A percentile compares a stretch with the other conserved stretches of the same genome.
Evolutionary conservation across 2,888 invertebrate species (phyloP).

Genomic region (Agriotes lineatus): DNA sequence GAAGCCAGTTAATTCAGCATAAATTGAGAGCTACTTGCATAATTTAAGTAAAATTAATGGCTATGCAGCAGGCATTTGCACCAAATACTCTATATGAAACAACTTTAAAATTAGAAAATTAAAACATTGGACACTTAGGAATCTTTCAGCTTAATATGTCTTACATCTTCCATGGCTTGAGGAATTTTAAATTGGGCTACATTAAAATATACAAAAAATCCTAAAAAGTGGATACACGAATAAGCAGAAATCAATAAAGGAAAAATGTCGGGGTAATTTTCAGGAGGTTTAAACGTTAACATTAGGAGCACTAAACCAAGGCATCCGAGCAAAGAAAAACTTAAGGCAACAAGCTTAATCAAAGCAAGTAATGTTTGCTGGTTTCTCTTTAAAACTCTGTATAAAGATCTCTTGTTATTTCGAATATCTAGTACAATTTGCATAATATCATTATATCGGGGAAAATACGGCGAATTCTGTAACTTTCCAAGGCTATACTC

Average conservation of each 20-base stretch:
- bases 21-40: no score
- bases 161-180: conserved; percentile 49
- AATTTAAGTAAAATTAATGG: no score
- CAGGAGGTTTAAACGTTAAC: conserved; percentile 75
- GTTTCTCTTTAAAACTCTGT: conserved; percentile 19
- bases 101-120: not conserved
- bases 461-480: not conserved
- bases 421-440: not conserved
- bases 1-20: no score
- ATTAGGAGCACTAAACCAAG: conserved; percentile 70
- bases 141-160: conserved; percentile 40
- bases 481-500: conserved; percentile 54
- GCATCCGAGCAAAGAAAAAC: conserved; percentile 75
- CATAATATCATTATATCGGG: conserved; percentile 23
- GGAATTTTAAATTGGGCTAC: conserved; percentile 73
- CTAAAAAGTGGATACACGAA: conserved; percentile 84
- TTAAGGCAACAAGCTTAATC: conserved; percentile 50
- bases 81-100: no score
- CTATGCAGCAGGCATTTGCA: no score
- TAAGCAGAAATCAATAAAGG: conserved; percentile 84
- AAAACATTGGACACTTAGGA: not conserved
- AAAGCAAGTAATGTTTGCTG: conserved; percentile 19
- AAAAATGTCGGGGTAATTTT: conserved; percentile 84
- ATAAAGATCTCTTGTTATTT: not conserved
- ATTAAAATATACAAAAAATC: conserved; percentile 83